Conservation (phyloP, 2,888 invertebrate genomes). For the Parochlus steinenii region DNA sequence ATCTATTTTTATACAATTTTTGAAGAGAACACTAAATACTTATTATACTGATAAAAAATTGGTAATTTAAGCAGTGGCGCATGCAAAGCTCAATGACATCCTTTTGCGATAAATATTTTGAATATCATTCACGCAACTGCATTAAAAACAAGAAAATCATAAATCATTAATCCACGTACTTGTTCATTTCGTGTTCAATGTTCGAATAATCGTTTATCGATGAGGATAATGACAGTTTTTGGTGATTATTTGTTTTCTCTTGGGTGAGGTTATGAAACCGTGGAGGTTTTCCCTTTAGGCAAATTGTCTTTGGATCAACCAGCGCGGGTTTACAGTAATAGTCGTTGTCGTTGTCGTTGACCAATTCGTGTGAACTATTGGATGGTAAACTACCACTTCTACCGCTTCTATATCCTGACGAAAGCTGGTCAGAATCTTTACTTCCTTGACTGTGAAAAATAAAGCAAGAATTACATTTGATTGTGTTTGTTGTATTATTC, state of each 20-base stretch:
- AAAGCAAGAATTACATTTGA: constrained; percentile 2
- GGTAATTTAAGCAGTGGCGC: too few species aligned
- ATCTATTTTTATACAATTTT: too few species aligned
- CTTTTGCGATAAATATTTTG: too few species aligned
- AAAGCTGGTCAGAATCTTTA: constrained; percentile 9
- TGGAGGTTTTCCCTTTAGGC: constrained; percentile 72
- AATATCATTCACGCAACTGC: too few species aligned
- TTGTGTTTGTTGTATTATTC: too few species aligned
- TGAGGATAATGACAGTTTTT: constrained; percentile 14
- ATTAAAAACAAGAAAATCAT: too few species aligned
- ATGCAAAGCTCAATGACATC: too few species aligned
- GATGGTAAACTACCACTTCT: constrained; percentile 10
- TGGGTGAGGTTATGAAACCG: constrained; percentile 42
- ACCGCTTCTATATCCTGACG: constrained; percentile 12
- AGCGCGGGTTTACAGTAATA: constrained; percentile 4
- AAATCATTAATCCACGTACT: too few species aligned
- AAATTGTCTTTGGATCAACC: constrained; percentile 39
- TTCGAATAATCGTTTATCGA: constrained; percentile 19
- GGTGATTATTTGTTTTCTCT: constrained; percentile 25
- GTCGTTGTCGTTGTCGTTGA: constrained; percentile 2
- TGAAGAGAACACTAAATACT: too few species aligned
- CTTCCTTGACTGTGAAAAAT: constrained; percentile 12
- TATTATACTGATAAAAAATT: too few species aligned
- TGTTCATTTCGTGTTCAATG: constrained; percentile 12
- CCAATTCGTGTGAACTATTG: neutral